Conservation (phyloP, 2,888 invertebrate species). For the Limnephilus auricula region DNA sequence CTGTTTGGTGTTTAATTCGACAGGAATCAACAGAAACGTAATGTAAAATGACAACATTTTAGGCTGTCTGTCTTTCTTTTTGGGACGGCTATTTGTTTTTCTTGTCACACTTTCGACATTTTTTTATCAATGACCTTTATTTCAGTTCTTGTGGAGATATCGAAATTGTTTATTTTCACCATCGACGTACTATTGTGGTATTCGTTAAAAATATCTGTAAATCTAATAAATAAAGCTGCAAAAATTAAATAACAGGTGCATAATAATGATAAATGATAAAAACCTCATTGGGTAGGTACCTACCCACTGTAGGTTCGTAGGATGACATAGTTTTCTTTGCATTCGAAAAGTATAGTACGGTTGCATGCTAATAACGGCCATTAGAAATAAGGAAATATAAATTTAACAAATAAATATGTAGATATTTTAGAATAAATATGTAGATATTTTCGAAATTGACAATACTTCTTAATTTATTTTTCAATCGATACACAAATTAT, state of each 20-base stretch:
- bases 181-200: neutral
- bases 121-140: conserved; percentile 16
- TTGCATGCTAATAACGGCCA: too few species aligned
- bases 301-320: neutral
- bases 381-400: too few species aligned
- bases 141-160: neutral
- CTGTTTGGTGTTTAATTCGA: neutral
- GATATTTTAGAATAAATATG: too few species aligned
- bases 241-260: neutral
- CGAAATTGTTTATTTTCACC: neutral
- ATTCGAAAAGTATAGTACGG: too few species aligned
- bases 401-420: too few species aligned
- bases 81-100: neutral
- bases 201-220: neutral
- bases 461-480: too few species aligned
- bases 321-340: too few species aligned
- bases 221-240: neutral
- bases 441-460: too few species aligned
- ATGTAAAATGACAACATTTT: neutral
- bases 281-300: neutral
- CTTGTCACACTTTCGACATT: neutral
- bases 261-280: neutral
- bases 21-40: conserved; percentile 11
- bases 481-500: too few species aligned
- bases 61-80: neutral